Evolutionary conservation across 2,888 invertebrate genomes (phyloP).

Genomic region (Cheilosia grossa): DNA sequence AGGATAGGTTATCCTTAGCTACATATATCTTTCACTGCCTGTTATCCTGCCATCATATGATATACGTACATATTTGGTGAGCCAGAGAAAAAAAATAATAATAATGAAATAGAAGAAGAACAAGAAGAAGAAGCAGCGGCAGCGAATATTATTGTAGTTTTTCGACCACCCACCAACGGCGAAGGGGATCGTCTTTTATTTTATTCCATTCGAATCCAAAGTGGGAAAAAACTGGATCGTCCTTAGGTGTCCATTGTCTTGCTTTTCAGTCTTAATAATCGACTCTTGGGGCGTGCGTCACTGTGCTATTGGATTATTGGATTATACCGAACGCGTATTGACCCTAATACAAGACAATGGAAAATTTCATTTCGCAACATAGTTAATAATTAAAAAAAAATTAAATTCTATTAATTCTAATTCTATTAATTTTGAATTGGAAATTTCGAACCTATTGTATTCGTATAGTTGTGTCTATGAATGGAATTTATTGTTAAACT

Average conservation of each 20-base stretch:
- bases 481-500: neutral
- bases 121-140: conserved; percentile 20
- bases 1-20: conserved; percentile 54
- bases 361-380: neutral
- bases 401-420: neutral
- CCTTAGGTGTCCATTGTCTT: conserved; percentile 77
- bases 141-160: conserved; percentile 71
- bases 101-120: conserved; percentile 46
- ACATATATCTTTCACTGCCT: conserved; percentile 59
- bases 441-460: too few relatives aligned
- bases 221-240: conserved; percentile 73
- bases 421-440: neutral
- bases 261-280: conserved; percentile 81
- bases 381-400: conserved; percentile 13
- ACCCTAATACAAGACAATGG: conserved; percentile 13
- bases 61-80: conserved; percentile 71
- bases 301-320: conserved; percentile 52
- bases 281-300: conserved; percentile 78
- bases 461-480: neutral
- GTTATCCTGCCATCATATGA: conserved; percentile 71
- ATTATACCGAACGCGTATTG: conserved; percentile 46
- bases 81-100: conserved; percentile 33
- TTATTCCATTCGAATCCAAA: conserved; percentile 76
- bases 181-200: conserved; percentile 65
- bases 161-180: conserved; percentile 75